Evolutionary conservation across 2,888 invertebrate genomes (phyloP).

Genomic region (Nymphalis c-album): DNA sequence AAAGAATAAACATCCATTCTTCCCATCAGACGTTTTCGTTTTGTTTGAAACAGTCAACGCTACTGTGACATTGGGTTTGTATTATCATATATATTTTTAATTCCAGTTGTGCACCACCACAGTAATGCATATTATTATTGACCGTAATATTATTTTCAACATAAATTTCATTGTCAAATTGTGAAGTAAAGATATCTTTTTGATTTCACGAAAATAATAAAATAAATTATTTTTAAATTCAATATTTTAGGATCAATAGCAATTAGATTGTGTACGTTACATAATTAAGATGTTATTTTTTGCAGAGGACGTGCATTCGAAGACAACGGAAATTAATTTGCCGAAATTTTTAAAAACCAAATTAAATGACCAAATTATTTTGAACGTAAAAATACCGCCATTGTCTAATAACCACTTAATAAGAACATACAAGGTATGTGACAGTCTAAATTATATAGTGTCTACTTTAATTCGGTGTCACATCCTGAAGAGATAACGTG

Average conservation of each 20-base stretch:
- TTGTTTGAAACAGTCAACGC: slow-evolving; percentile 83
- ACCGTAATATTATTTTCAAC: no score
- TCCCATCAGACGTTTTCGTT: slow-evolving; percentile 87
- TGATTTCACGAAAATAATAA: no score
- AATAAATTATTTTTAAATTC: no score
- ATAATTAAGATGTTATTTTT: slow-evolving; percentile 29
- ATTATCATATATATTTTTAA: slow-evolving; percentile 8
- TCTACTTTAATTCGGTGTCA: no score
- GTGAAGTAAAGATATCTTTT: no score
- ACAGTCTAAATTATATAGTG: no score
- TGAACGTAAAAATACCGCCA: slow-evolving; percentile 71
- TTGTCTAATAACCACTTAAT: slow-evolving; percentile 60
- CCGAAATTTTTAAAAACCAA: slow-evolving; percentile 65
- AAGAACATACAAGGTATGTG: slow-evolving; percentile 67
- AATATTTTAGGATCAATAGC: no score
- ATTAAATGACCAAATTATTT: slow-evolving; percentile 69
- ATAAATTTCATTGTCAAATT: no score
- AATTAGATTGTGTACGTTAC: no score
- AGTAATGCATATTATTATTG: no score
- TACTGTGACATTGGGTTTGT: slow-evolving; percentile 72
- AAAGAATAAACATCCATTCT: slow-evolving; percentile 85
- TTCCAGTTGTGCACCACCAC: no score
- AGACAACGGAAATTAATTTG: slow-evolving; percentile 50
- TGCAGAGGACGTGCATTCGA: slow-evolving; percentile 54
- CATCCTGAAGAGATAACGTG: no score